Evolutionary conservation across 2,113 vertebrate genomes (phyloP).

Genomic region (Ageneiosus marmoratus): DNA sequence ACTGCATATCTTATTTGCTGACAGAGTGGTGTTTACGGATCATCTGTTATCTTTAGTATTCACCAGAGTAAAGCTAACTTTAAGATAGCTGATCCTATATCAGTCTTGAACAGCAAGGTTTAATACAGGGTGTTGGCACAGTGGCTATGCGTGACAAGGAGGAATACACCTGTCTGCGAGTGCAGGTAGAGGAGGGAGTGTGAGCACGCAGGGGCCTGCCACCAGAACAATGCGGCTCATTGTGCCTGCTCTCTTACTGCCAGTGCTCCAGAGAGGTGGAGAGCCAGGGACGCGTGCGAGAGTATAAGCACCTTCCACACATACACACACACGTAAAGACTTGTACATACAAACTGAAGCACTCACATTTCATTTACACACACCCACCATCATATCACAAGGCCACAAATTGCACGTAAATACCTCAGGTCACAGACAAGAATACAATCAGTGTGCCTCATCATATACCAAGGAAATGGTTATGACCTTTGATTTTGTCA

Average conservation of each 20-base stretch:
- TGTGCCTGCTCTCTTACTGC: slow-evolving; percentile 75
- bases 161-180: slow-evolving; percentile 85
- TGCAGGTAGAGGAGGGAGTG: slow-evolving; percentile 73
- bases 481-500: slow-evolving; percentile 7
- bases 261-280: slow-evolving; percentile 68
- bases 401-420: slow-evolving; percentile 69
- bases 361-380: slow-evolving; percentile 53
- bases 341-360: slow-evolving; percentile 30
- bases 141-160: slow-evolving; percentile 76
- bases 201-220: slow-evolving; percentile 82
- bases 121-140: slow-evolving; percentile 58
- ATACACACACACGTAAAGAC: slow-evolving; percentile 36
- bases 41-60: not conserved
- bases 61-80: not conserved
- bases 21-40: slow-evolving; percentile 6
- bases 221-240: slow-evolving; percentile 81
- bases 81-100: slow-evolving; percentile 7
- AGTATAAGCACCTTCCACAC: slow-evolving; percentile 25
- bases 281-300: slow-evolving; percentile 72
- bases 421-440: slow-evolving; percentile 70
- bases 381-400: slow-evolving; percentile 62
- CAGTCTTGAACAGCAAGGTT: slow-evolving; percentile 8
- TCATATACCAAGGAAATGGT: slow-evolving; percentile 45
- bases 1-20: not conserved
- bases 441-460: slow-evolving; percentile 67